phyloP scores from a whole-genome alignment of 2,888 invertebrate genomes.

The Cheilosia soror region DNA sequence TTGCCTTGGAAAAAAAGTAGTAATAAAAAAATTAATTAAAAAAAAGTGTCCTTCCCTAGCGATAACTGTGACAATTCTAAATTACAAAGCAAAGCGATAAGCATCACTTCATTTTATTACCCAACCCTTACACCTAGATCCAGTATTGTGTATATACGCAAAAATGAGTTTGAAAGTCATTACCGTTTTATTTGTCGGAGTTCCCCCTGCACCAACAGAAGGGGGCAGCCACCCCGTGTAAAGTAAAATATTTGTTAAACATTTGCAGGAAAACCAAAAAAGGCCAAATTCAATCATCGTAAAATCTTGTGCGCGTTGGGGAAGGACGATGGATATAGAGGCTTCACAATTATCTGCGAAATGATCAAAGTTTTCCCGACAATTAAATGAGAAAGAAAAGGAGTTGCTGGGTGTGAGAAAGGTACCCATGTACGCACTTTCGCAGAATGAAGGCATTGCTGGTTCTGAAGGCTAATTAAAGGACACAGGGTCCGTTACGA shows the following conservation, averaged over 20 bases:
- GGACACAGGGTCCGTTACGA: not conserved
- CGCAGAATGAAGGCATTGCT: not conserved
- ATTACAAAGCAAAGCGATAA: conserved; percentile 42
- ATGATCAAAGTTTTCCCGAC: conserved; percentile 46
- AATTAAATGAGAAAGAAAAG: conserved; percentile 32
- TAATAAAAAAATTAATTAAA: conserved; percentile 39
- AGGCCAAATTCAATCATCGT: conserved; percentile 42
- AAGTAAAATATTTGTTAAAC: conserved; percentile 41
- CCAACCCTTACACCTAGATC: conserved; percentile 44
- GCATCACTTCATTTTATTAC: conserved; percentile 46
- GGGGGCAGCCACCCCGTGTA: not conserved
- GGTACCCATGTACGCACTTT: not conserved
- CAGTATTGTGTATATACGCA: not conserved
- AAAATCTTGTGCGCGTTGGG: conserved; percentile 2
- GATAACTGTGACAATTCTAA: conserved; percentile 47
- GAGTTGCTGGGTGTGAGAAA: conserved; percentile 5
- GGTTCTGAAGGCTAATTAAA: conserved; percentile 13
- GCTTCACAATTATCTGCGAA: conserved; percentile 50
- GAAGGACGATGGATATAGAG: conserved; percentile 14
- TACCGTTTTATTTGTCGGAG: conserved; percentile 26
- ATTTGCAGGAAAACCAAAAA: conserved; percentile 37
- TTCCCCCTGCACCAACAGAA: not conserved
- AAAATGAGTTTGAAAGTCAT: conserved; percentile 39
- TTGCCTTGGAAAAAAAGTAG: conserved; percentile 2
- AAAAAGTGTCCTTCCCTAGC: conserved; percentile 29